Conservation (phyloP, 2,797 vertebrate genomes). For the Sylvilagus floridanus region DNA sequence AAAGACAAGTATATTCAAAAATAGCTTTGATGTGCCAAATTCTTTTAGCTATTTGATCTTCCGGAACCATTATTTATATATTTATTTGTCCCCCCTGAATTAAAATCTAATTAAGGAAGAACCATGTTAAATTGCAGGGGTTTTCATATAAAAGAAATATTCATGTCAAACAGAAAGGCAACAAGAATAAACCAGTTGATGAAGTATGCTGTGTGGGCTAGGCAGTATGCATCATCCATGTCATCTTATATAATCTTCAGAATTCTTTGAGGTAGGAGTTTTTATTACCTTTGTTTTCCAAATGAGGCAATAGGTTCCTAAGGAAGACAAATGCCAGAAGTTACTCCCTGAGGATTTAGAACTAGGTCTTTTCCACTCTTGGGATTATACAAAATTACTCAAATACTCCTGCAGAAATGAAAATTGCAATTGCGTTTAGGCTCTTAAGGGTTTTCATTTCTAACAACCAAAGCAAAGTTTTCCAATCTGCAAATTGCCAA, state of each 20-base stretch:
- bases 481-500: background rate
- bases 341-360: background rate
- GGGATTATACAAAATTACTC: background rate
- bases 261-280: background rate
- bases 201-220: background rate
- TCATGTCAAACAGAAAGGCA: background rate
- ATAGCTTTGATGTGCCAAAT: background rate
- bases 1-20: background rate
- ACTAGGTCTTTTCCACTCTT: background rate
- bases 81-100: background rate
- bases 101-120: background rate
- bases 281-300: background rate
- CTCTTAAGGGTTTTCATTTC: background rate
- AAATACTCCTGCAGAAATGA: background rate
- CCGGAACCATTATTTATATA: background rate
- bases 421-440: background rate
- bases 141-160: slow-evolving; percentile 17
- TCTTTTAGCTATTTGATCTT: background rate
- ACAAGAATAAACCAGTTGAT: background rate
- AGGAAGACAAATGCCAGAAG: background rate
- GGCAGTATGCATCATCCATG: background rate
- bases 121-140: background rate
- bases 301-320: background rate
- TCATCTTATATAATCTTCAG: background rate
- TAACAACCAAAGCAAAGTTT: background rate